phyloP scores from a whole-genome alignment of 2,888 invertebrate genomes.

The Terebella lapidaria region DNA sequence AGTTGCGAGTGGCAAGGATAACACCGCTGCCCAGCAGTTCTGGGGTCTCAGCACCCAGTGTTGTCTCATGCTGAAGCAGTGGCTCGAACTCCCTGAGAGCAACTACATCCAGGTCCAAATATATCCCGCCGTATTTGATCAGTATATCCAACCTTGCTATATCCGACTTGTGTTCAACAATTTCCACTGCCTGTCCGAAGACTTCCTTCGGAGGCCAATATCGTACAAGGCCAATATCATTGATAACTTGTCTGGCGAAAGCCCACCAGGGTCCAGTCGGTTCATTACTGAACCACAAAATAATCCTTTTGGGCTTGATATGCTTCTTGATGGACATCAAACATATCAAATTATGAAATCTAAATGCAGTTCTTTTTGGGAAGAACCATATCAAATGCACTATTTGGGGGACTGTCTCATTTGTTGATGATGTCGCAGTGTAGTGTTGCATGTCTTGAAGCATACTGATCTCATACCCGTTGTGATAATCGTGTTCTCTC shows the following conservation, averaged over 20 bases:
- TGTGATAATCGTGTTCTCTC: too few species aligned
- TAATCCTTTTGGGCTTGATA: conserved; percentile 18
- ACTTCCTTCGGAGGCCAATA: conserved; percentile 12
- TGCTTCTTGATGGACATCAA: conserved; percentile 18
- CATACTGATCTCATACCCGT: too few species aligned
- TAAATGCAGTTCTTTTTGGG: conserved; percentile 11
- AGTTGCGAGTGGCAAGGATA: conserved; percentile 29
- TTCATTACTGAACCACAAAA: conserved; percentile 20
- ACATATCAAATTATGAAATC: conserved; percentile 24
- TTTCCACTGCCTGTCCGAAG: conserved; percentile 13
- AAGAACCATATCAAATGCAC: conserved; percentile 24
- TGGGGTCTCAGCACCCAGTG: conserved; percentile 37
- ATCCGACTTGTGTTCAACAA: conserved; percentile 26
- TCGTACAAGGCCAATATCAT: conserved; percentile 14
- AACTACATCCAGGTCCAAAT: conserved; percentile 42
- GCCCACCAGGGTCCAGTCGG: conserved; percentile 26
- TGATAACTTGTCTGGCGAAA: conserved; percentile 11
- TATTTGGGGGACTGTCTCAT: conserved; percentile 12
- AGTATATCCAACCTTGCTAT: conserved; percentile 25
- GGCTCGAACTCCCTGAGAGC: conserved; percentile 31
- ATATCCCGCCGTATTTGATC: conserved; percentile 39
- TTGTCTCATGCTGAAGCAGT: conserved; percentile 30
- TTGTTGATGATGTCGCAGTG: too few species aligned
- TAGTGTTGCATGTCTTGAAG: too few species aligned
- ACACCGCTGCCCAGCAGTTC: conserved; percentile 32